Base-by-base conservation (phyloP, 2,113 vertebrate species). In the Alligator mississippiensis region DNA sequence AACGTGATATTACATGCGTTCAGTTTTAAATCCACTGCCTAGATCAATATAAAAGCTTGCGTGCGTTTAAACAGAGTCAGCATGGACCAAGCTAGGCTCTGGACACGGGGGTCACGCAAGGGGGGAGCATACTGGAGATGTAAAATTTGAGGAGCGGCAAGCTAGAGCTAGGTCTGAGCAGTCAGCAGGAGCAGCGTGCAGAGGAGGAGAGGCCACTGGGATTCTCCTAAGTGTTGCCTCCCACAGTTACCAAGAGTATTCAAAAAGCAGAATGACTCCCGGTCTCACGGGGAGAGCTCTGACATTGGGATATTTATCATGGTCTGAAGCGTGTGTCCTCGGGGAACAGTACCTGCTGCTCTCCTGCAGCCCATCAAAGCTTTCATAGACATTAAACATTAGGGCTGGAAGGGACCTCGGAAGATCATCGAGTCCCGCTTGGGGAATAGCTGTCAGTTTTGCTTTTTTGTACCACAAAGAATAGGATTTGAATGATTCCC, bases 301-400 rank as follows among this genome's bases (percentile, higher is more conserved):
- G 47, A 47, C 47, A 47, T 47, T 9, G 9, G 47, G 47, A 74
- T 4, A 6, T 8, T 66, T 27, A 6, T 27, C 72, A 1, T 17
- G 1, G 82, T 68, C 28, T 0, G 2, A 10, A 1, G 47, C 5
- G 85, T 5, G 4, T 27, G 38, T 21, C 9, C 47, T 11, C 0
- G 80, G 68, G 64, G 87, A 27, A 61, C 58, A 11, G 27, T 68
- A 63, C 38, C 72, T 9, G 19, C 81, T 16, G 72, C 84, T 86
- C 25, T 34, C 64, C 61, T 2, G 83, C 19, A 2, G 55, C 2
- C 59, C 61, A 18, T 4, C 17, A 11, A 55, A 17, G 9, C 79
- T 34, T 34, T 34, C 34, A 34, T 34, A 34, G 34, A 34, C 34
- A 34, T 34, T 34, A 34, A 4, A 34, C 34, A 34, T 34, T 34